These are phyloP conservation scores for Menidia menidia DNA, from an alignment of 2,797 vertebrate species.

Conservation along the genomic window DNA sequence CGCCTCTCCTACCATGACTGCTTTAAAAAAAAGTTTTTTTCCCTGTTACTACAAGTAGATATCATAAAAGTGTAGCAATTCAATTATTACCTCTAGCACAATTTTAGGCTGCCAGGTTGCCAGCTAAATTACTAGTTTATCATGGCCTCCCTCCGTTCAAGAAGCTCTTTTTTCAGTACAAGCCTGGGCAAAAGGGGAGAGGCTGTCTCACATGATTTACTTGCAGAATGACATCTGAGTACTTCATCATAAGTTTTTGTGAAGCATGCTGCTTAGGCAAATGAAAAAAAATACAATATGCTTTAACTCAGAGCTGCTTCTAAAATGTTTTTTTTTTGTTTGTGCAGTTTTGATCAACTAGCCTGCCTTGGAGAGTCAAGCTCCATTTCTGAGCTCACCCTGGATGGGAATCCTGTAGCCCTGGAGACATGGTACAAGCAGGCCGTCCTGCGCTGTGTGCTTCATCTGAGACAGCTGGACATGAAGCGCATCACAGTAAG, in stretches of 20 bases:
- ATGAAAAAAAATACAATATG: neutral
- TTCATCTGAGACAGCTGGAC: conserved; percentile 97
- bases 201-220: conserved; percentile 16
- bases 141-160: conserved; percentile 24
- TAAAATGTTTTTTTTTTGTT: conserved; percentile 25
- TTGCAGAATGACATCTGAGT: neutral
- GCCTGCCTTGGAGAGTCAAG: conserved; percentile 89
- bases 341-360: conserved; percentile 91
- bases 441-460: conserved; percentile 94
- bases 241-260: neutral
- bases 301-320: neutral
- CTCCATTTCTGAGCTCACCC: conserved; percentile 94
- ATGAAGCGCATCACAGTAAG: conserved; percentile 98
- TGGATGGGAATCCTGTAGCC: conserved; percentile 99
- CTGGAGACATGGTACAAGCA: conserved; percentile 99
- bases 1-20: conserved; percentile 16
- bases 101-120: conserved; percentile 39
- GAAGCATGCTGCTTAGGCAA: neutral
- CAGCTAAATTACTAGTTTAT: conserved; percentile 33
- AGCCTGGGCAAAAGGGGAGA: conserved; percentile 17
- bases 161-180: conserved; percentile 6
- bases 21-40: conserved; percentile 15
- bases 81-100: conserved; percentile 36
- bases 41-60: conserved; percentile 48
- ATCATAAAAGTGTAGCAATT: conserved; percentile 20